Evolutionary conservation across 2,113 vertebrate species (phyloP).

Genomic region (Dipodomys merriami): DNA sequence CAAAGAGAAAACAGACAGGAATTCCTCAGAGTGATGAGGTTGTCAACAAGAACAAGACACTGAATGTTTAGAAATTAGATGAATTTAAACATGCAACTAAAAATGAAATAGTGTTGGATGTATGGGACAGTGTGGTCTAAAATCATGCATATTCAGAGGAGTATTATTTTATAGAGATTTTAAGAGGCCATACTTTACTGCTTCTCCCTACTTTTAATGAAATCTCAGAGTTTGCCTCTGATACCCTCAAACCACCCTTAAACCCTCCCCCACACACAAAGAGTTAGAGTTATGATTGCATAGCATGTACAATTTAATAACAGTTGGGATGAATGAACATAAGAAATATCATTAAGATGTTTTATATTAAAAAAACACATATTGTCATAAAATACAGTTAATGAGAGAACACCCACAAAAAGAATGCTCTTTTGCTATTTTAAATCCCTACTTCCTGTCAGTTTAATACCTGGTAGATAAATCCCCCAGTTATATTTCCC

Average conservation of each 20-base stretch:
- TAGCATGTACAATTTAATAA: background rate
- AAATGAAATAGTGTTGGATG: background rate
- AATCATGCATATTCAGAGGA: background rate
- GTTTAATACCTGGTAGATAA: background rate
- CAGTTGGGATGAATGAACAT: background rate
- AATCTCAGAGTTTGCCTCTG: constrained; percentile 2
- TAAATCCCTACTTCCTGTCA: background rate
- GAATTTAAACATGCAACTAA: background rate
- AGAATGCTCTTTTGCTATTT: background rate
- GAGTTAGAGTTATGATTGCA: background rate
- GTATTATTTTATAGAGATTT: background rate
- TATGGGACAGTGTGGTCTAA: background rate
- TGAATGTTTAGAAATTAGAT: background rate
- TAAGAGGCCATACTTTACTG: background rate
- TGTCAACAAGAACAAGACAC: background rate
- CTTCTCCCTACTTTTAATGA: background rate
- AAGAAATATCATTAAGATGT: background rate
- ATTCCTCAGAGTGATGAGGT: background rate
- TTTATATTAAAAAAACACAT: background rate
- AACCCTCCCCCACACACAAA: no score
- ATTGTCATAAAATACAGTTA: constrained; percentile 11
- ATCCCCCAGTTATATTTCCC: background rate
- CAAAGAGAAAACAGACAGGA: background rate
- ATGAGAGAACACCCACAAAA: background rate
- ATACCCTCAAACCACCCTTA: background rate